Evolutionary conservation across 2,888 invertebrate genomes (phyloP).

Genomic region (Rhagophthalmus giganteus): DNA sequence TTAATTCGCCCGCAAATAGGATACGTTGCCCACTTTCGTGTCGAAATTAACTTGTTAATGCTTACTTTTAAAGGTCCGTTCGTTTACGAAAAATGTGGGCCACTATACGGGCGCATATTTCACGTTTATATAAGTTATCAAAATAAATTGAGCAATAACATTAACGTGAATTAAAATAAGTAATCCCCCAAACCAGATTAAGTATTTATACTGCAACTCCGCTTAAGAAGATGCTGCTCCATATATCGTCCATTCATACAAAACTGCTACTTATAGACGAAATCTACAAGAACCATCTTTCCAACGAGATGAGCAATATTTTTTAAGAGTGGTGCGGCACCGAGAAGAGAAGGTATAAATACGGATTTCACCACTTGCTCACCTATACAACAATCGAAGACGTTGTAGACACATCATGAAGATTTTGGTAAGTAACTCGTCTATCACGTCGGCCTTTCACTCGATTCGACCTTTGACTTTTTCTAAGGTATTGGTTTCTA

Average conservation of each 20-base stretch:
- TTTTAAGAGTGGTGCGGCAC: slow-evolving; percentile 32
- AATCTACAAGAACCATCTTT: slow-evolving; percentile 12
- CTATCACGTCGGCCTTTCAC: slow-evolving; percentile 21
- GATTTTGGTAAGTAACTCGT: slow-evolving; percentile 38
- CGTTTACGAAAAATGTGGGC: background rate
- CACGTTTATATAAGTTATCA: slow-evolving; percentile 11
- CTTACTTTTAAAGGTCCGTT: background rate
- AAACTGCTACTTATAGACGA: slow-evolving; percentile 11
- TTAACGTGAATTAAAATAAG: slow-evolving; percentile 11
- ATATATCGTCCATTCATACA: slow-evolving; percentile 2
- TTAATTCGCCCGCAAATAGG: too few relatives aligned
- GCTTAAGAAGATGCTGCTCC: slow-evolving; percentile 15
- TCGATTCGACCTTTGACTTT: slow-evolving; percentile 22
- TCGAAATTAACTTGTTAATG: background rate
- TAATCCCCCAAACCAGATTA: slow-evolving; percentile 17
- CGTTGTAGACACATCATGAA: slow-evolving; percentile 35
- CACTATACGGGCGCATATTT: slow-evolving; percentile 1
- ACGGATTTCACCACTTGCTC: slow-evolving; percentile 40
- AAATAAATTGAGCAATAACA: slow-evolving; percentile 12
- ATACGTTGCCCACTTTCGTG: too few relatives aligned
- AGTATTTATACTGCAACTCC: slow-evolving; percentile 12
- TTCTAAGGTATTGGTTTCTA: slow-evolving; percentile 17
- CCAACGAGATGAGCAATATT: slow-evolving; percentile 12
- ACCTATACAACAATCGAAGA: slow-evolving; percentile 29
- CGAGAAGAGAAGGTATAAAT: slow-evolving; percentile 38